Conservation (phyloP, 2,888 invertebrate genomes). For the Cephus pulcher region DNA sequence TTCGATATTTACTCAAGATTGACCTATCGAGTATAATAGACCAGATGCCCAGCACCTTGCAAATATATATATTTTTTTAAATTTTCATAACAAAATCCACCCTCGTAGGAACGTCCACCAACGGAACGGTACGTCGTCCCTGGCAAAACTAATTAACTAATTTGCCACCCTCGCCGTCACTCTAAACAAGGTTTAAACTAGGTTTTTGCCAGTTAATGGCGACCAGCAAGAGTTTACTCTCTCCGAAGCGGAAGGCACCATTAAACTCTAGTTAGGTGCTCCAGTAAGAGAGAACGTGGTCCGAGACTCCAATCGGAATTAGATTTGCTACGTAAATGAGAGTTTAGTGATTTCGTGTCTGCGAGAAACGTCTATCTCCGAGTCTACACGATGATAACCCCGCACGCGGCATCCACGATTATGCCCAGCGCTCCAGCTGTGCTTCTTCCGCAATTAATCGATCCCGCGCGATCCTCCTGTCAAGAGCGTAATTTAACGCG, state of each 20-base stretch:
- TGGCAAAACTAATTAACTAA: conserved; percentile 57
- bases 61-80: neutral
- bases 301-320: conserved; percentile 35
- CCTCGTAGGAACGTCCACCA: neutral
- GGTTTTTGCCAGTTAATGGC: conserved; percentile 53
- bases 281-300: conserved; percentile 29
- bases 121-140: conserved; percentile 31
- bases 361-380: neutral
- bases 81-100: neutral
- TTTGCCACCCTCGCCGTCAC: conserved; percentile 40
- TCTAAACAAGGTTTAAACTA: conserved; percentile 49
- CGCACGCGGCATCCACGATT: neutral
- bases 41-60: neutral
- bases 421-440: neutral
- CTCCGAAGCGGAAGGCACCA: conserved; percentile 32
- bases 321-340: conserved; percentile 33
- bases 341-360: conserved; percentile 19
- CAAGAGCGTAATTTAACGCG: neutral
- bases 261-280: conserved; percentile 45
- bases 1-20: neutral
- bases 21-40: neutral
- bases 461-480: neutral
- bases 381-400: neutral
- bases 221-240: conserved; percentile 36
- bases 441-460: neutral